These are phyloP conservation scores for Rhadinocentrus ornatus DNA, from an alignment of 2,797 vertebrate genomes.

Conservation along the genomic window DNA sequence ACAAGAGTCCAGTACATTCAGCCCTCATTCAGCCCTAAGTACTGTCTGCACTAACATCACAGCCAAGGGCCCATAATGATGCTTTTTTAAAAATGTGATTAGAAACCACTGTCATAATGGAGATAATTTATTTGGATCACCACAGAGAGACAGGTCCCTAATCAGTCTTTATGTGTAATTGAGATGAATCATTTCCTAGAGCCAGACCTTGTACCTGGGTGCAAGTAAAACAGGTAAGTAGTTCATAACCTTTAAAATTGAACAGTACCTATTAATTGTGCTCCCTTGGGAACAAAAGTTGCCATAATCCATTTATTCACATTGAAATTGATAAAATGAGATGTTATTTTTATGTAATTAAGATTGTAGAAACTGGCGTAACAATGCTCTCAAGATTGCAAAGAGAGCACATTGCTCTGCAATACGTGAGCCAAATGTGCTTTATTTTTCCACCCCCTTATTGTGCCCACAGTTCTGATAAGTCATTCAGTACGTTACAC, in stretches of 20 bases:
- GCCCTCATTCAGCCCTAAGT: conserved; percentile 49
- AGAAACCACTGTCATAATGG: conserved; percentile 67
- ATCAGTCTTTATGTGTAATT: conserved; percentile 71
- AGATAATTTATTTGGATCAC: conserved; percentile 70
- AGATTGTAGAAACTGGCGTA: conserved; percentile 19
- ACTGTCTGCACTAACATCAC: conserved; percentile 49
- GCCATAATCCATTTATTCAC: conserved; percentile 13
- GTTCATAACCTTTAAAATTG: conserved; percentile 56
- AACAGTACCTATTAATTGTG: conserved; percentile 43
- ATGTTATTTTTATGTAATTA: conserved; percentile 6
- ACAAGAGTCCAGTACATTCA: conserved; percentile 53
- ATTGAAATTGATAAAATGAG: conserved; percentile 18
- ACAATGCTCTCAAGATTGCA: conserved; percentile 49
- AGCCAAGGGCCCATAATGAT: conserved; percentile 51
- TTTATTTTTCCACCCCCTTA: conserved; percentile 34
- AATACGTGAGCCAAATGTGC: conserved; percentile 41
- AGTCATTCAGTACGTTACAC: conserved; percentile 53
- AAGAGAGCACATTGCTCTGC: conserved; percentile 18
- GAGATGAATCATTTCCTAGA: conserved; percentile 68
- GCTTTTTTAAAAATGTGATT: conserved; percentile 69
- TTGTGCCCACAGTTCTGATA: conserved; percentile 50
- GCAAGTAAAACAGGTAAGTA: conserved; percentile 35
- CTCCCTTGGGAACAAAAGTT: conserved; percentile 25
- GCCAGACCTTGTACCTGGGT: conserved; percentile 23
- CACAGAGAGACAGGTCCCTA: conserved; percentile 52